Conservation (phyloP, 2,797 vertebrate species). For the Carduelis carduelis region DNA sequence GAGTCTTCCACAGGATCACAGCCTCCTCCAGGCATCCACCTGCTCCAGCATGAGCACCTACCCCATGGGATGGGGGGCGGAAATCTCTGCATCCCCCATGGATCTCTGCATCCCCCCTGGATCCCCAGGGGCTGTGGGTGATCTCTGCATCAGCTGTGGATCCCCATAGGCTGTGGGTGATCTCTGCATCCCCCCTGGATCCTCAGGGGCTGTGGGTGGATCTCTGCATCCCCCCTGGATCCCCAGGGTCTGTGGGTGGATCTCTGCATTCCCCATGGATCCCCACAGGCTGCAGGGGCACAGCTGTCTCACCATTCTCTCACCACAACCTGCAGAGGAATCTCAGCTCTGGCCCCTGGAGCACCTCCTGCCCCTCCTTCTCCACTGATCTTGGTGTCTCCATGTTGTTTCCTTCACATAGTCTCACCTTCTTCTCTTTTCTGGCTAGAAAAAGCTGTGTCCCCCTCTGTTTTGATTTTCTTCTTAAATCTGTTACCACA, state of each 20-base stretch:
- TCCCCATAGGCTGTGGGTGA: neutral
- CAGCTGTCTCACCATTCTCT: neutral
- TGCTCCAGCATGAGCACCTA: neutral
- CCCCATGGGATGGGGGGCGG: neutral
- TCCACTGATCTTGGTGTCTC: neutral
- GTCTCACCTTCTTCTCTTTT: neutral
- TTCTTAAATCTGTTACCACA: neutral
- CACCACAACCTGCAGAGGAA: neutral
- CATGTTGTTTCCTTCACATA: neutral
- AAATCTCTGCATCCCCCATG: neutral
- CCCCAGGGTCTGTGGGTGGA: neutral
- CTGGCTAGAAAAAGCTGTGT: neutral
- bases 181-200: neutral
- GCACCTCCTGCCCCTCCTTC: neutral
- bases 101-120: neutral
- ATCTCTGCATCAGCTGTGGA: no score
- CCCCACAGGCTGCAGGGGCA: neutral
- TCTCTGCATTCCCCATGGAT: neutral
- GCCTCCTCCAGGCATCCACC: neutral
- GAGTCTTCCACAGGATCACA: neutral
- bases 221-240: no score
- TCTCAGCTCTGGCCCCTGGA: fast-evolving
- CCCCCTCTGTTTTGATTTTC: neutral
- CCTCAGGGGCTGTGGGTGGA: neutral
- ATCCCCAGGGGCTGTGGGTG: neutral